Percentiles rank a stretch among this genome's conserved stretches.
Evolutionary conservation across 1,140 invertebrate genomes (phyloP).

Genomic region (Ditylenchus dipsaci): DNA sequence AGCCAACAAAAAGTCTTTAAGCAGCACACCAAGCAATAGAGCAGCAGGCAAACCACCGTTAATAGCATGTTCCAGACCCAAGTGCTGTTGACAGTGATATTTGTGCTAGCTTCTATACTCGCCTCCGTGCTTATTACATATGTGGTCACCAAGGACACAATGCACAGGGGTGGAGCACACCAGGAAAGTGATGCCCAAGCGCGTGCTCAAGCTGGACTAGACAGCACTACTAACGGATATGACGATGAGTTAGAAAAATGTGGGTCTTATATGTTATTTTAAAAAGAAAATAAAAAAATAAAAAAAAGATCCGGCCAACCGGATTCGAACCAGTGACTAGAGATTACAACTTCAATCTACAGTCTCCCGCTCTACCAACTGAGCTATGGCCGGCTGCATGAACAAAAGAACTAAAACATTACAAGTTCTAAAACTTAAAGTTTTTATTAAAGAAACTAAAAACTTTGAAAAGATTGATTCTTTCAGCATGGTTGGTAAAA

Average conservation of each 20-base stretch:
- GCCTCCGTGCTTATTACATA: constrained; percentile 30
- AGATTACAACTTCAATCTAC: too few relatives aligned
- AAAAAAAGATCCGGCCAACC: too few relatives aligned
- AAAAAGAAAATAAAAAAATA: too few relatives aligned
- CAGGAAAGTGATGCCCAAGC: background rate
- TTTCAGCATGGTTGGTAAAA: too few relatives aligned
- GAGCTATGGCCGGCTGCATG: too few relatives aligned
- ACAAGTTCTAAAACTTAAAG: too few relatives aligned
- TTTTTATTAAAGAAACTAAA: too few relatives aligned
- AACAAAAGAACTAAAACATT: too few relatives aligned
- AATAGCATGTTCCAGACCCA: constrained; percentile 14
- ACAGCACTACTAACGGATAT: constrained; percentile 10
- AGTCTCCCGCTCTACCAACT: too few relatives aligned
- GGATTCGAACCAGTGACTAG: too few relatives aligned
- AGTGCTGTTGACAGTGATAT: constrained; percentile 17
- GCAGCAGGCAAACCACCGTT: background rate
- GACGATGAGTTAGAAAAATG: constrained; percentile 15
- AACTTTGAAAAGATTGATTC: too few relatives aligned
- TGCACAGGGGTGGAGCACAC: constrained; percentile 2
- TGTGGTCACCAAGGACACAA: constrained; percentile 20
- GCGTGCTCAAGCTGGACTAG: background rate
- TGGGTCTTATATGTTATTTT: background rate
- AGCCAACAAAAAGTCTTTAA: background rate
- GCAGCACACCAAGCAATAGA: background rate
- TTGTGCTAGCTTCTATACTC: constrained; percentile 16